Base-by-base conservation (phyloP, 92 coral and sea anemone species). In the Heteractis magnifica region DNA sequence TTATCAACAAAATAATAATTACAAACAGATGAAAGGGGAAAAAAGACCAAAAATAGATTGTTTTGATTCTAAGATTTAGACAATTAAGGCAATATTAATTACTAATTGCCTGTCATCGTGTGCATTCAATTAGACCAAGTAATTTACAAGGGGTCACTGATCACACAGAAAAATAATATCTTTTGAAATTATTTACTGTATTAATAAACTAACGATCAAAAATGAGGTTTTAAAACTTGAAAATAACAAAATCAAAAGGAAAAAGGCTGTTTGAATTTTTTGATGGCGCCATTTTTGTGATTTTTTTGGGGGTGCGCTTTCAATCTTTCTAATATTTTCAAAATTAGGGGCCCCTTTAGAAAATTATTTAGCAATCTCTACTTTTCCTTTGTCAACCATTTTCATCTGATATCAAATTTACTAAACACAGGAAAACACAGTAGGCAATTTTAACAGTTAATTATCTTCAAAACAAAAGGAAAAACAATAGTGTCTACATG, bases 71-170 rank as follows among this genome's bases (percentile, higher is more conserved):
- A 11, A 12, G 8, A 50, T 50, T 21, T 81, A 77, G 12, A 81
- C 84, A 81, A 68, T 68, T 81, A 81, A n/a, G 77, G 84, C 16
- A 56, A 58, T 21, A 78, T 23, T 18, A 18, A 78, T 78, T 56
- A 56, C 11, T n/a, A 51, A 51, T 60, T 65, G 76, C 5, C 19
- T 20, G 19, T 59, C 48, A 51, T 51, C 76, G 60, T 65, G 65
- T 80, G 84, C 51, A 5, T n/a, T 68, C 73, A 68, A 20, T 68
- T 68, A 68, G 49, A 11, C 44, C 44, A 34, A 20, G 73, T 68
- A 68, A 68, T 68, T 68, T 7, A 9, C 49, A 10, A 68, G 73
- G 72, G 73, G 73, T 68, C 73, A 68, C 3, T 68, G 49, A 68
- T 7, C 73, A 7, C 0, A 11, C 20, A 26, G 23, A 68, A 12